These are phyloP conservation scores for Shargacucullia verbasci DNA, from an alignment of 2,888 invertebrate genomes.

Conservation along the genomic window DNA sequence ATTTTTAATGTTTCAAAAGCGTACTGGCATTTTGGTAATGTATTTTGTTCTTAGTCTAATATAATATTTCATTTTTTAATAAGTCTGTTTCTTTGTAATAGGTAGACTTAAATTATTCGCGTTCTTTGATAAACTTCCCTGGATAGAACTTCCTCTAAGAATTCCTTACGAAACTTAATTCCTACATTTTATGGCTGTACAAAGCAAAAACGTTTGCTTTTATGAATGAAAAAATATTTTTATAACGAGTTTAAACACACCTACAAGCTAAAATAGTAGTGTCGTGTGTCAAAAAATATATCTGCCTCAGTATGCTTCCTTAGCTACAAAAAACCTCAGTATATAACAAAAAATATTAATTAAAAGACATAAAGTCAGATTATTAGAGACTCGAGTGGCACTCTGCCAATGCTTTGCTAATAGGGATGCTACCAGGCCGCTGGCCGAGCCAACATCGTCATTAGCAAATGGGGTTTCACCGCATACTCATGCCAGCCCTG, in stretches of 20 bases:
- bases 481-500: constrained; percentile 48
- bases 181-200: background rate
- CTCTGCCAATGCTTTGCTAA: constrained; percentile 38
- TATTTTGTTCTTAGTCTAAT: background rate
- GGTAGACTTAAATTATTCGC: background rate
- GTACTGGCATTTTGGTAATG: background rate
- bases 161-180: background rate
- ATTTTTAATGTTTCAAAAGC: background rate
- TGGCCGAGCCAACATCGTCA: constrained; percentile 38
- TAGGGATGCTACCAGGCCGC: constrained; percentile 36
- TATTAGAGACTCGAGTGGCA: constrained; percentile 45
- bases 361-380: constrained; percentile 39
- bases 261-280: no score
- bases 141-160: background rate
- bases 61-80: background rate
- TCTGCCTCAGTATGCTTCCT: no score
- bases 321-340: no score
- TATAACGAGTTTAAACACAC: no score
- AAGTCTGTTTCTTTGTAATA: background rate
- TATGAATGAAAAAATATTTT: background rate
- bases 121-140: constrained; percentile 1
- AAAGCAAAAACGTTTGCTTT: no score
- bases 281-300: no score
- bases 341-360: constrained; percentile 15
- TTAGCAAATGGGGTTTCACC: constrained; percentile 56